Conservation (phyloP, 92 coral and sea anemone species). For the Hydrozoanthus gracilis region DNA sequence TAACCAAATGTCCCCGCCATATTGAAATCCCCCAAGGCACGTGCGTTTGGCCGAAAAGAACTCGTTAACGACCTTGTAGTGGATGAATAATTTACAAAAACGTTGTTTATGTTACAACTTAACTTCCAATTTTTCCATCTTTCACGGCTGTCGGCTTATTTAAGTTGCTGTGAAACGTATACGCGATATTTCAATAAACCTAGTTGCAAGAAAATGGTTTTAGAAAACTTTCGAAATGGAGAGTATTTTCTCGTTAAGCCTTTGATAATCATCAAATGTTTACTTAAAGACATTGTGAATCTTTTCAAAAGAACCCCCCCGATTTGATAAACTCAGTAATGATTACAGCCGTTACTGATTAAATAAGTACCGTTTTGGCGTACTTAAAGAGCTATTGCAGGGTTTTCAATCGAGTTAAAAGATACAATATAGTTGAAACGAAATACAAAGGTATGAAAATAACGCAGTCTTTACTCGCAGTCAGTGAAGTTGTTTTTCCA, state of each 20-base stretch:
- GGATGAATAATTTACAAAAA: slow-evolving; percentile 25
- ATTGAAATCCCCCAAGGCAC: slow-evolving; percentile 41
- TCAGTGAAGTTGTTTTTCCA: slow-evolving; percentile 6
- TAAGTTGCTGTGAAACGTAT: background rate
- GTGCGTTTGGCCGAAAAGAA: slow-evolving; percentile 21
- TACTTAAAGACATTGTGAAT: slow-evolving; percentile 24
- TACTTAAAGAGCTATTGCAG: background rate
- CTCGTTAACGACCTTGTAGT: slow-evolving; percentile 35
- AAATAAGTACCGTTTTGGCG: slow-evolving; percentile 19
- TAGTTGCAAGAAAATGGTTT: background rate
- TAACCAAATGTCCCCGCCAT: slow-evolving; percentile 35
- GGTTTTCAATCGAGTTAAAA: background rate
- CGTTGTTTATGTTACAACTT: background rate
- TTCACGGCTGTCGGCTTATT: slow-evolving; percentile 3
- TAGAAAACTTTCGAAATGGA: background rate
- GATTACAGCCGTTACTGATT: slow-evolving; percentile 36
- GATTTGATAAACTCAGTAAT: slow-evolving; percentile 37
- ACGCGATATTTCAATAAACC: background rate
- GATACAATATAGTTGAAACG: background rate
- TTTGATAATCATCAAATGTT: slow-evolving; percentile 19
- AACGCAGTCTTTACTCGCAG: too few species aligned
- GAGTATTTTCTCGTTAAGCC: background rate
- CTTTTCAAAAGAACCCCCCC: slow-evolving; percentile 41
- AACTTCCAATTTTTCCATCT: background rate
- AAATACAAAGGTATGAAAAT: background rate